A percentile compares a stretch with the other conserved stretches of the same genome.
phyloP scores from a whole-genome alignment of 2,113 vertebrate species.

The Oryzias curvinotus region DNA sequence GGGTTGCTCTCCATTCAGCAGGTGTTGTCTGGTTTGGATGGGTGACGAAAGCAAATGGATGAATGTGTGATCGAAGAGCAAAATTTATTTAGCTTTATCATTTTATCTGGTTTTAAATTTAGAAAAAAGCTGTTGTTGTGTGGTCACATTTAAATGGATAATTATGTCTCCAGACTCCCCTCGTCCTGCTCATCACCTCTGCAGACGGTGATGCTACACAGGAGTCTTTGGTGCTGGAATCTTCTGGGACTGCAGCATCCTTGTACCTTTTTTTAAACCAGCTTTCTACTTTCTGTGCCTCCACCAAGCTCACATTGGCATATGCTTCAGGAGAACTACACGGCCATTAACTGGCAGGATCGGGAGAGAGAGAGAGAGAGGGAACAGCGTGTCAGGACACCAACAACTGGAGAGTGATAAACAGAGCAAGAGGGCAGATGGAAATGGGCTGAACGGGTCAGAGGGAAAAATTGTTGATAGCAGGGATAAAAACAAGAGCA shows the following conservation, averaged over 20 bases:
- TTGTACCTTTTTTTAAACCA: constrained; percentile 23
- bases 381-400: constrained; percentile 25
- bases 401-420: constrained; percentile 7
- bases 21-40: neutral
- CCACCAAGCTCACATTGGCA: constrained; percentile 28
- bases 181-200: constrained; percentile 5
- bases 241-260: constrained; percentile 15
- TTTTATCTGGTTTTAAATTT: too few species aligned
- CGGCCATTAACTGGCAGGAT: constrained; percentile 35
- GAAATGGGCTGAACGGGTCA: constrained; percentile 21
- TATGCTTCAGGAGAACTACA: constrained; percentile 37
- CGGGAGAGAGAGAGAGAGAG: neutral
- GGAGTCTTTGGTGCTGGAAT: constrained; percentile 2
- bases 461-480: constrained; percentile 23
- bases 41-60: neutral
- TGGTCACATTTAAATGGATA: constrained; percentile 4
- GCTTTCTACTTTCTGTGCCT: constrained; percentile 14
- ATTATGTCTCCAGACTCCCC: neutral
- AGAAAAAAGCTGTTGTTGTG: neutral
- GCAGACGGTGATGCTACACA: constrained; percentile 21
- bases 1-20: too few species aligned
- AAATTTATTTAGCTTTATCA: neutral
- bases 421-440: neutral
- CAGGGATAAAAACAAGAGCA: constrained; percentile 19
- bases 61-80: neutral